phyloP scores from a whole-genome alignment of 2,113 vertebrate species.

The Mormyrus lacerda region DNA sequence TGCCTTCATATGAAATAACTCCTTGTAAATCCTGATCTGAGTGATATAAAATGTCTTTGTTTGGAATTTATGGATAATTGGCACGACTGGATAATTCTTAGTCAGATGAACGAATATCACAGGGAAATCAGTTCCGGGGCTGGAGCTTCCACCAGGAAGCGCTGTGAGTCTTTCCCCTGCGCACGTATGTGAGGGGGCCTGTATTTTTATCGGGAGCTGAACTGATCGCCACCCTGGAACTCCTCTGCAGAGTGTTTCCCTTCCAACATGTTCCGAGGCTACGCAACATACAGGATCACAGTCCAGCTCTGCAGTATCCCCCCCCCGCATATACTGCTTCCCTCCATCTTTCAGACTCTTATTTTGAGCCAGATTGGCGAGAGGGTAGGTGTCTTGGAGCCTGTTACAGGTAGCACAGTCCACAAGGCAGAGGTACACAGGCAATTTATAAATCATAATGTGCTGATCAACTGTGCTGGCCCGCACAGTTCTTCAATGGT shows the following conservation, averaged over 20 bases:
- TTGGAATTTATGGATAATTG: slow-evolving; percentile 5
- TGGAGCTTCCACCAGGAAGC: background rate
- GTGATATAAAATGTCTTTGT: background rate
- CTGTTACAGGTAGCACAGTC: background rate
- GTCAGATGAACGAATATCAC: background rate
- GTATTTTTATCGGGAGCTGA: background rate
- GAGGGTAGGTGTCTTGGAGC: background rate
- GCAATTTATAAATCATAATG: background rate
- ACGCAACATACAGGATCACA: background rate
- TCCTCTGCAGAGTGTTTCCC: background rate
- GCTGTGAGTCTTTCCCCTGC: background rate
- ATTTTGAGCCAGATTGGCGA: background rate
- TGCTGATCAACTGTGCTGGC: background rate
- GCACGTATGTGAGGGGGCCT: background rate
- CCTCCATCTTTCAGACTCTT: background rate
- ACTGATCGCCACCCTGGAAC: background rate
- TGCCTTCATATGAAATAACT: background rate
- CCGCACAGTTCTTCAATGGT: background rate
- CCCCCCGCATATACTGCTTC: background rate
- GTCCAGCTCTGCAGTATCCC: background rate
- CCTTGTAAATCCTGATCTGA: background rate
- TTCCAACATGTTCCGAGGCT: background rate
- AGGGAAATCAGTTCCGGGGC: background rate
- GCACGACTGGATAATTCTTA: background rate
- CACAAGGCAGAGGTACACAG: background rate